Evolutionary conservation across 1,140 invertebrate genomes (phyloP).

Genomic region (Drosophila lacteicornis): DNA sequence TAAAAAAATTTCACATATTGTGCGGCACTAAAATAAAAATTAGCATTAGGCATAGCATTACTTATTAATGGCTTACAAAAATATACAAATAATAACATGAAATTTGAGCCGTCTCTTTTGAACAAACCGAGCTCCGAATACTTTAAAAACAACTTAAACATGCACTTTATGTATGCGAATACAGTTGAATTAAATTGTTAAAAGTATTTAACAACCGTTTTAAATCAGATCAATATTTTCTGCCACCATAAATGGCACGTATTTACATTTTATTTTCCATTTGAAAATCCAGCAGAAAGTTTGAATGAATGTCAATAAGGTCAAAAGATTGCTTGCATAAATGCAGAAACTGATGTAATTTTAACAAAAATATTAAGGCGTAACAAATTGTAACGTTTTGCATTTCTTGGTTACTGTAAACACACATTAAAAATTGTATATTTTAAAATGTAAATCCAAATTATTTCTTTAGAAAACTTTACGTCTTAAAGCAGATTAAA

Average conservation of each 20-base stretch:
- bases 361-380: no score
- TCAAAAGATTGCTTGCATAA: not conserved
- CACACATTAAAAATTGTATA: no score
- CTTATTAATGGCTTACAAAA: not conserved
- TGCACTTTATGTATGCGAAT: not conserved
- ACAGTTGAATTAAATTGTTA: not conserved
- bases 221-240: conserved; percentile 2
- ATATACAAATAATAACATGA: not conserved
- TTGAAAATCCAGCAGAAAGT: not conserved
- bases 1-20: not conserved
- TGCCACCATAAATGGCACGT: not conserved
- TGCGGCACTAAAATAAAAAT: not conserved
- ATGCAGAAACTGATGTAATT: no score
- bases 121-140: not conserved
- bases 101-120: not conserved
- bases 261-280: not conserved
- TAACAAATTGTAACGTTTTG: no score
- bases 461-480: not conserved
- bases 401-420: no score
- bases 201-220: not conserved
- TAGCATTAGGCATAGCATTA: not conserved
- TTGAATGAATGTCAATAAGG: not conserved
- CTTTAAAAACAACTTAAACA: not conserved
- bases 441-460: not conserved
- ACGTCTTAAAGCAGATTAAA: not conserved